A percentile compares a stretch with the other conserved stretches of the same genome.
phyloP scores from a whole-genome alignment of 2,888 invertebrate genomes.

The Drosophila demipolita region DNA sequence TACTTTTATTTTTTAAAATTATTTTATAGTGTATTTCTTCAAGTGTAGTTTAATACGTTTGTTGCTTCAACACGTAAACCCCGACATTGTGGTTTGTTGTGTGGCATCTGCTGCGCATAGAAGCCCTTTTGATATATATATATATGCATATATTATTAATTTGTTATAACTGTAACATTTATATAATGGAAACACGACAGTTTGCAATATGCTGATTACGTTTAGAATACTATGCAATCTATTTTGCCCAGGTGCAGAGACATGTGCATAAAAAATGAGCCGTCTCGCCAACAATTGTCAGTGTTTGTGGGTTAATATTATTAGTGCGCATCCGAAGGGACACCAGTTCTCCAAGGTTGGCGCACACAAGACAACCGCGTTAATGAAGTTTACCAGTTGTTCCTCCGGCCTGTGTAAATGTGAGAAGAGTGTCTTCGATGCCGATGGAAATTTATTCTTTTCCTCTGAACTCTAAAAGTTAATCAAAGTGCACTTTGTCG shows the following conservation, averaged over 20 bases:
- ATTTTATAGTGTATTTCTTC: neutral
- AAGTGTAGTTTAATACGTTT: conserved; percentile 36
- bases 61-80: conserved; percentile 23
- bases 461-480: conserved; percentile 8
- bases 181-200: conserved; percentile 25
- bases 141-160: conserved; percentile 19
- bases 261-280: conserved; percentile 2
- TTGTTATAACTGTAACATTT: conserved; percentile 39
- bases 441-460: conserved; percentile 1
- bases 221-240: conserved; percentile 49
- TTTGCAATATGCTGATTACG: conserved; percentile 58
- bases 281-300: conserved; percentile 14
- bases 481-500: conserved; percentile 33
- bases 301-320: conserved; percentile 46
- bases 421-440: conserved; percentile 21
- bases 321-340: conserved; percentile 34
- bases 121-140: conserved; percentile 40
- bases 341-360: neutral
- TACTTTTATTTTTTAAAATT: neutral
- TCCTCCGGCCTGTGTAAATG: conserved; percentile 20
- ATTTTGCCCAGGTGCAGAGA: conserved; percentile 25
- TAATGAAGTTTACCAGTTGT: conserved; percentile 48
- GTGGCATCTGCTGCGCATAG: neutral
- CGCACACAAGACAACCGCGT: conserved; percentile 28
- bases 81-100: conserved; percentile 10